Conservation (phyloP, 2,888 invertebrate genomes). For the Zootermopsis nevadensis region DNA sequence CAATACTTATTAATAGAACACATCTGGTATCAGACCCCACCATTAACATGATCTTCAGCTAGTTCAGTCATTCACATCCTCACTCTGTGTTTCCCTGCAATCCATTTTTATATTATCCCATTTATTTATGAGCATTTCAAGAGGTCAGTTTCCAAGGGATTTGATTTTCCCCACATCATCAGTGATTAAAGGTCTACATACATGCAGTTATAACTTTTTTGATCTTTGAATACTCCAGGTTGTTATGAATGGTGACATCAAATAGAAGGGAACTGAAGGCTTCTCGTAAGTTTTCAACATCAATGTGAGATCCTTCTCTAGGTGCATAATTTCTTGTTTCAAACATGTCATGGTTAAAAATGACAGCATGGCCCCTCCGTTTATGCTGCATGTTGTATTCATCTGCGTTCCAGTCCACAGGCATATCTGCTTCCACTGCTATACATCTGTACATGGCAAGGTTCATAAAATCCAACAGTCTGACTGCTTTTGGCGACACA, state of each 20-base stretch:
- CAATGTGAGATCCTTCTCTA: slow-evolving; percentile 62
- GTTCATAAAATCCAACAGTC: too few species aligned
- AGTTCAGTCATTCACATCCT: too few species aligned
- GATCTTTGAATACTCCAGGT: slow-evolving; percentile 62
- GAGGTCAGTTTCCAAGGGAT: too few species aligned
- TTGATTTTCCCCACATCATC: too few species aligned
- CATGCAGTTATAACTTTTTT: slow-evolving; percentile 58
- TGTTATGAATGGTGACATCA: slow-evolving; percentile 58
- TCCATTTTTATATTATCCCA: too few species aligned
- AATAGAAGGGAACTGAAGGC: slow-evolving; percentile 62
- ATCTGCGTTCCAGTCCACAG: slow-evolving; percentile 57
- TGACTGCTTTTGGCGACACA: too few species aligned
- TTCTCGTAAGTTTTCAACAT: slow-evolving; percentile 60
- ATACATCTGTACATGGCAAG: neutral
- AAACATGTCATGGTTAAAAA: slow-evolving; percentile 70
- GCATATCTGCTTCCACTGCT: slow-evolving; percentile 46
- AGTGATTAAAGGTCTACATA: slow-evolving; percentile 42
- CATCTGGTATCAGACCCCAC: too few species aligned
- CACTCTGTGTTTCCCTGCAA: too few species aligned
- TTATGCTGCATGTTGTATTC: slow-evolving; percentile 68
- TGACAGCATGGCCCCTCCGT: slow-evolving; percentile 67
- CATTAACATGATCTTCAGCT: too few species aligned
- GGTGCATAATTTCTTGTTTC: slow-evolving; percentile 55
- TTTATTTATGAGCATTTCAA: too few species aligned
- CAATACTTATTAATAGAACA: too few species aligned